Percentiles rank a stretch among this genome's conserved stretches.
Evolutionary conservation across 2,797 vertebrate species (phyloP).

Genomic region (Poecile montanus): DNA sequence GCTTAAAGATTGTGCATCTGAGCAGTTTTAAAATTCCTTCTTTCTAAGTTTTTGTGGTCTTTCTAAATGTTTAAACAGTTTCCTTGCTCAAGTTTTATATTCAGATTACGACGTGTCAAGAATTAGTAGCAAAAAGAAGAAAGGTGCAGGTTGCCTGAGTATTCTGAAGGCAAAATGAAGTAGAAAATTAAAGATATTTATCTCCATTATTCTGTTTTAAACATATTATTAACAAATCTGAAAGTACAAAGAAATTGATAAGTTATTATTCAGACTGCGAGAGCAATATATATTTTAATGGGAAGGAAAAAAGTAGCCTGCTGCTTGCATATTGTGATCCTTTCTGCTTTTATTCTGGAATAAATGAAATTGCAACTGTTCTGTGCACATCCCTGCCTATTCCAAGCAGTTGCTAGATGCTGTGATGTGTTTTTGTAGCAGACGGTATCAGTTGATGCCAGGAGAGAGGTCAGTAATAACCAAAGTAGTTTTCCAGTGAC

Average conservation of each 20-base stretch:
- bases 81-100: not conserved
- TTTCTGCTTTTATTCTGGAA: not conserved
- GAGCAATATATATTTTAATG: conserved; percentile 3
- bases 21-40: not conserved
- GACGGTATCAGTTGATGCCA: not conserved
- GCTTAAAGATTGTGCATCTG: not conserved
- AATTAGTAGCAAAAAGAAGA: conserved; percentile 48
- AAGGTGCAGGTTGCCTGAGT: not conserved
- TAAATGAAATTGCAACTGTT: not conserved
- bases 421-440: not conserved
- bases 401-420: not conserved
- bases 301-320: not conserved
- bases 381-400: not conserved
- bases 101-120: conserved; percentile 3
- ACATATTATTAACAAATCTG: conserved; percentile 57
- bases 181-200: conserved; percentile 76
- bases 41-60: not conserved
- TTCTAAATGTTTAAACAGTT: not conserved
- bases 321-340: not conserved
- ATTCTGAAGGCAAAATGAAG: conserved; percentile 62
- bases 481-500: not conserved
- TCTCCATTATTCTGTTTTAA: conserved; percentile 66
- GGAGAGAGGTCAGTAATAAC: not conserved
- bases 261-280: conserved; percentile 32
- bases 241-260: conserved; percentile 33